Conservation (phyloP, 2,797 vertebrate genomes). For the Bryconaethiops microstoma region DNA sequence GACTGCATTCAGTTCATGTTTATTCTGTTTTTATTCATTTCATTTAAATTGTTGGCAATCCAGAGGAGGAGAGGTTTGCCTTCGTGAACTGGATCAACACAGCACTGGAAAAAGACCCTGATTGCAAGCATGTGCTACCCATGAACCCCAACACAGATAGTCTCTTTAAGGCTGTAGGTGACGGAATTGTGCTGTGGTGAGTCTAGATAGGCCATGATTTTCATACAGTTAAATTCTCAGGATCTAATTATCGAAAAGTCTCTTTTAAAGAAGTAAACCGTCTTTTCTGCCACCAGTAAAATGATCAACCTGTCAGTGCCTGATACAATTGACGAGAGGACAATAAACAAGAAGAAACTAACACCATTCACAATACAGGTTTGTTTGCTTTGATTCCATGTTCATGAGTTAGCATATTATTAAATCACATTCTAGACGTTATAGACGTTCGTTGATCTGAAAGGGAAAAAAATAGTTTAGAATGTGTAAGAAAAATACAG, state of each 20-base stretch:
- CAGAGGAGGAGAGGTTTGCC: constrained; percentile 96
- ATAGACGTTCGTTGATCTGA: no score
- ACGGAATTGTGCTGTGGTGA: constrained; percentile 96
- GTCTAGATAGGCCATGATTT: constrained; percentile 51
- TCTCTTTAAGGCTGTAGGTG: constrained; percentile 89
- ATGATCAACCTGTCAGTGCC: constrained; percentile 96
- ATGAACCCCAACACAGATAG: constrained; percentile 91
- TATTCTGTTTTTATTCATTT: no score
- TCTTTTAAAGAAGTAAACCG: not conserved
- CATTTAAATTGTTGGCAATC: constrained; percentile 12
- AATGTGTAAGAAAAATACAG: not conserved
- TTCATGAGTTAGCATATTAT: not conserved
- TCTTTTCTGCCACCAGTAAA: constrained; percentile 81
- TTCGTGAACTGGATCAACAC: constrained; percentile 99
- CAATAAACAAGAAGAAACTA: constrained; percentile 96
- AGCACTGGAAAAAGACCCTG: constrained; percentile 90
- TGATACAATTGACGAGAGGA: constrained; percentile 96
- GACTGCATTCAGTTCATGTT: not conserved
- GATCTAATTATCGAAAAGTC: no score
- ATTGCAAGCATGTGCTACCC: constrained; percentile 90
- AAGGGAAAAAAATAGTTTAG: no score
- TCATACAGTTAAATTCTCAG: not conserved
- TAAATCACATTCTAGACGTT: no score
- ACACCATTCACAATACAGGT: constrained; percentile 95
- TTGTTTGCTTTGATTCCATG: constrained; percentile 26